These are phyloP conservation scores for Balearica regulorum DNA, from an alignment of 2,797 vertebrate genomes.

Conservation along the genomic window DNA sequence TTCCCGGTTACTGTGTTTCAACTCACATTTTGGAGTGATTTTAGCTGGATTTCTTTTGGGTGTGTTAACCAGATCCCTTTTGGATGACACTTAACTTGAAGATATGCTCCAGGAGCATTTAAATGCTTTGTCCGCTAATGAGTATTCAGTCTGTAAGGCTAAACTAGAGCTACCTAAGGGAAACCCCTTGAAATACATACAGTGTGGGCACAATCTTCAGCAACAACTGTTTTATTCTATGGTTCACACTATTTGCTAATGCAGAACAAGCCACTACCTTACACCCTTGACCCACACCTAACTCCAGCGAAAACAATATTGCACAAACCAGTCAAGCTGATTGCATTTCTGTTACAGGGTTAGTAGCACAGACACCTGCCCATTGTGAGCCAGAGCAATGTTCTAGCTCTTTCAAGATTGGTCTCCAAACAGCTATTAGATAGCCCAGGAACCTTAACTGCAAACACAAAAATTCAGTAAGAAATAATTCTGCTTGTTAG, in stretches of 20 bases:
- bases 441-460: neutral
- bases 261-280: neutral
- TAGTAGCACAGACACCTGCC: neutral
- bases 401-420: neutral
- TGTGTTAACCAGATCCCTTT: neutral
- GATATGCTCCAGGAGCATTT: neutral
- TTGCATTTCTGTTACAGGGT: neutral
- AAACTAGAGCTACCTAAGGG: neutral
- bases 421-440: neutral
- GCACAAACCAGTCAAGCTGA: neutral
- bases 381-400: neutral
- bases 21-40: neutral
- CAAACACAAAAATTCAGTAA: neutral
- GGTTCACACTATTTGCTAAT: neutral
- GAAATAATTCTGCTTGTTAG: slow-evolving; percentile 9
- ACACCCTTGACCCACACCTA: neutral
- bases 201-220: neutral
- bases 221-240: neutral
- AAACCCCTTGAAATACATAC: neutral
- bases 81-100: neutral
- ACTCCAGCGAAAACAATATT: neutral
- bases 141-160: neutral
- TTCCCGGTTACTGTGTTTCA: neutral
- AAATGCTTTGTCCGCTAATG: neutral
- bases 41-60: neutral